These are phyloP conservation scores for Dicentrarchus labrax DNA, from an alignment of 2,113 vertebrate species.

Conservation along the genomic window DNA sequence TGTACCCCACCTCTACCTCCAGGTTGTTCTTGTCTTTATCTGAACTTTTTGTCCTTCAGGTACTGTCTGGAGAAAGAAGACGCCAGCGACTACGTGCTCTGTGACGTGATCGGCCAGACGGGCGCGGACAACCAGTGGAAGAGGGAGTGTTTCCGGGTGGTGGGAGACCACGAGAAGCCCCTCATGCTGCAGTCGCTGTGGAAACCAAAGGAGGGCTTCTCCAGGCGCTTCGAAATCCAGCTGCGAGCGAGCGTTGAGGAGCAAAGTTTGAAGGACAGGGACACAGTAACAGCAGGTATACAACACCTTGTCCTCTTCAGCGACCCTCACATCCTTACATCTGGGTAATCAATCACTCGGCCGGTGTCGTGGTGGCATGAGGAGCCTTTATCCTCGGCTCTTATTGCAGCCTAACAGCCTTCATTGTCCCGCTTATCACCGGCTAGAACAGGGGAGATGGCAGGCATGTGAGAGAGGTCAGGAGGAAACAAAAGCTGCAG, in stretches of 20 bases:
- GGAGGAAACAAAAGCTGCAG: slow-evolving; percentile 64
- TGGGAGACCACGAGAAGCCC: slow-evolving; percentile 84
- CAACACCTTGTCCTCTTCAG: background rate
- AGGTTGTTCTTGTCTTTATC: too few relatives aligned
- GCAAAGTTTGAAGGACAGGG: slow-evolving; percentile 74
- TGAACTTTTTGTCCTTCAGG: slow-evolving; percentile 57
- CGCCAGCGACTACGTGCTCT: slow-evolving; percentile 79
- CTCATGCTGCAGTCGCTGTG: slow-evolving; percentile 86
- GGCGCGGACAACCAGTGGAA: slow-evolving; percentile 81
- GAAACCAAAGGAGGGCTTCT: slow-evolving; percentile 87
- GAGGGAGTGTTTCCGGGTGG: slow-evolving; percentile 84
- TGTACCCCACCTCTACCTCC: too few relatives aligned
- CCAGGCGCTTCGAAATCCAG: slow-evolving; percentile 86
- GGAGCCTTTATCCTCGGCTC: slow-evolving; percentile 43
- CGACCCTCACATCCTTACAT: slow-evolving; percentile 21
- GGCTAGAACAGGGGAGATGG: slow-evolving; percentile 39
- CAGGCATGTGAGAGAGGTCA: slow-evolving; percentile 56
- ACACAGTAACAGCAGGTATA: slow-evolving; percentile 84
- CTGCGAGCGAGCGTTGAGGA: slow-evolving; percentile 72
- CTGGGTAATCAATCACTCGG: slow-evolving; percentile 48
- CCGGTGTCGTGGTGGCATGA: slow-evolving; percentile 10
- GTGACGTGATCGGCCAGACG: slow-evolving; percentile 83
- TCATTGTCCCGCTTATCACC: slow-evolving; percentile 76
- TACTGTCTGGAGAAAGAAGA: slow-evolving; percentile 86
- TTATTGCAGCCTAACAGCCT: slow-evolving; percentile 50